Base-by-base conservation (phyloP, 1,140 invertebrate genomes). In the Hylaeus anthracinus region DNA sequence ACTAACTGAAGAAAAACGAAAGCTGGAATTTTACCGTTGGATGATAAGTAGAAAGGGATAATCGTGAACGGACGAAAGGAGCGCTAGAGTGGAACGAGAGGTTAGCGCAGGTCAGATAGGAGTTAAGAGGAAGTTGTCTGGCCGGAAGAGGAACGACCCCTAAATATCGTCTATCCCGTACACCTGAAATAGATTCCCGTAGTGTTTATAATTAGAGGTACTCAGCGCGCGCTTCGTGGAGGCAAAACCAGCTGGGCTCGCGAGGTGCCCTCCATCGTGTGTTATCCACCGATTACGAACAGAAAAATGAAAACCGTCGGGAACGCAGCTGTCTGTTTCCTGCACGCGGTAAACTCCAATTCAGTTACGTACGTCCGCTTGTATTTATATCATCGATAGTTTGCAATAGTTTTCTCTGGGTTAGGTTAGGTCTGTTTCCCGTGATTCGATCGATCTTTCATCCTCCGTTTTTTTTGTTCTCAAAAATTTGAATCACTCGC, bases 311-410 rank as follows among this genome's bases (percentile, higher is more conserved):
- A 75, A 56, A 56, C 39, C 15, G 41, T 8, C 51, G 5, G 8
- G 12, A 53, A 48, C 26, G 58, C 53, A 70, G 56, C 61, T 75
- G 63, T 3, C 55, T 65, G 37, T 43, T 5, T 60, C 3, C 45
- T 70, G 3, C 3, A 41, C 60, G 58, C 51, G 69, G 76, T 64
- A 48, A 65, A 72, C 61, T 64, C 58, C 41, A 55, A 10, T 72
- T 12, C 39, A 65, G 60, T 56, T 55, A 64, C 39, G 37, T 58
- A n/a, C n/a, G 10, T 26, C 26, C 51, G 6, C 26, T 12, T n/a
- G 61, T 79, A 79, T 79, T 79, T 79, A 79, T 79, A 79, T 79
- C 75, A n/a, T 61, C 48, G 58, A 48, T 48, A 5, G 45, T 48
- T 6, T 48, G 4, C 5, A 48, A 26, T 0, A n/a, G n/a, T n/a